Base-by-base conservation (phyloP, 2,888 invertebrate species). In the Drosophila kuntzei region DNA sequence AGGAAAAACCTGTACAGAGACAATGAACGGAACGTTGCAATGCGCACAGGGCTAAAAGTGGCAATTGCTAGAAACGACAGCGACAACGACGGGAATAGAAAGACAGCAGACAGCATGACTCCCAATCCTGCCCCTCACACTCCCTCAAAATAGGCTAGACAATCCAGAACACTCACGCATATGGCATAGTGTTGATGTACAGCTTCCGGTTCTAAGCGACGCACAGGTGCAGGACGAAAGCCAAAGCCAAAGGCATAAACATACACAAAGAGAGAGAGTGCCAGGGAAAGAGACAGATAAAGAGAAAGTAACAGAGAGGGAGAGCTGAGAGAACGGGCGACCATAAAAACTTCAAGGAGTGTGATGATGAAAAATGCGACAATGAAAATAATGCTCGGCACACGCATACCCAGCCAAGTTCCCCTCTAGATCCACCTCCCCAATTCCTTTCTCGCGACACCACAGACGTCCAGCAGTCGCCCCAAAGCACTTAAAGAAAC, bases 331-430 rank as follows among this genome's bases (percentile, higher is more conserved):
- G 12, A 18, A 12, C 7, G 41, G 55, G 55, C 70, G 68, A 68
- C 79, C 77, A 87, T 87, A 89, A 85, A 85, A 85, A 87, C 85
- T 89, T 65, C 68, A 49, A 54, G 66, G 61, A 69, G 70, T 62
- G 73, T 80, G 87, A 85, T 85, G 88, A 90, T 89, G 89, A 89
- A 89, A 90, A 89, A 90, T 89, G 87, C 79, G 90, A 87, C 90
- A 91, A 89, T 89, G 90, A 88, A 82, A 89, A 70, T 89, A 88
- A 89, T 80, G 77, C 79, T 76, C 62, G 67, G 65, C 85, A 77
- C 87, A 79, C 87, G 69, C 80, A 80, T 47, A 39, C 54, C 39
- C 51, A 55, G 51, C 27, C 54, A 57, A 34, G 59, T 51, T 39
- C 41, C 57, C 37, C 32, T 8, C 29, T 29, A 29, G 9, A 2